A percentile compares a stretch with the other conserved stretches of the same genome.
Conservation (phyloP, 2,888 invertebrate genomes). For the Rotaria socialis region DNA sequence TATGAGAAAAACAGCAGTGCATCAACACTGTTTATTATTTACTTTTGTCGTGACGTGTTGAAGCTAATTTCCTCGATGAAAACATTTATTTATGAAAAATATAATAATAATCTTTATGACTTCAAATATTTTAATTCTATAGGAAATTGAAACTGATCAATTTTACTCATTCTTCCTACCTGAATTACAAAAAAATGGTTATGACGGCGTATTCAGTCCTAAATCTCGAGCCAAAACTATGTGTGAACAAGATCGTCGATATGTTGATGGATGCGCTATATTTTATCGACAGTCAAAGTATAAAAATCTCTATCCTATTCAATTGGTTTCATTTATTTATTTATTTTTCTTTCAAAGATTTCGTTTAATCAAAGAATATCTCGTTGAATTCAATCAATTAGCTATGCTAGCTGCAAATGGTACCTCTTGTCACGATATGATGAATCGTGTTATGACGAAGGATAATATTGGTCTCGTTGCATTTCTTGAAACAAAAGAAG, state of each 20-base stretch:
- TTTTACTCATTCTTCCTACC: constrained; percentile 93
- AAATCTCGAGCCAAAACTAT: constrained; percentile 97
- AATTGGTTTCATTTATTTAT: constrained; percentile 33
- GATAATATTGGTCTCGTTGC: constrained; percentile 97
- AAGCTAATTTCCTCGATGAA: too few relatives aligned
- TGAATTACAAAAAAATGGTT: constrained; percentile 80
- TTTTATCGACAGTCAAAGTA: constrained; percentile 70
- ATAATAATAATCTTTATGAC: neutral
- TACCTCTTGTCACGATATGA: constrained; percentile 79
- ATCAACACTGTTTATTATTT: too few relatives aligned
- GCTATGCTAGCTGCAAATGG: constrained; percentile 98
- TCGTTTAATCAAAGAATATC: constrained; percentile 83
- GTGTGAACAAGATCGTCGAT: constrained; percentile 89
- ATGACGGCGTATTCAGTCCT: constrained; percentile 87
- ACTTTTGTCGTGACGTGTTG: too few relatives aligned
- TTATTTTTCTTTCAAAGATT: constrained; percentile 67
- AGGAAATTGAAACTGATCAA: constrained; percentile 98
- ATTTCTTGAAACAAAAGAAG: constrained; percentile 85
- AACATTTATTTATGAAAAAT: too few relatives aligned
- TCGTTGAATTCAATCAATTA: constrained; percentile 94
- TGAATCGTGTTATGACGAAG: constrained; percentile 96
- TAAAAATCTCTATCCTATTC: constrained; percentile 46
- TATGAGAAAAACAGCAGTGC: too few relatives aligned
- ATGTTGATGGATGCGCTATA: constrained; percentile 97
- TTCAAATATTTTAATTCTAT: constrained; percentile 53